These are phyloP conservation scores for Conus ventricosus DNA, from an alignment of 1,140 invertebrate species.

Conservation along the genomic window DNA sequence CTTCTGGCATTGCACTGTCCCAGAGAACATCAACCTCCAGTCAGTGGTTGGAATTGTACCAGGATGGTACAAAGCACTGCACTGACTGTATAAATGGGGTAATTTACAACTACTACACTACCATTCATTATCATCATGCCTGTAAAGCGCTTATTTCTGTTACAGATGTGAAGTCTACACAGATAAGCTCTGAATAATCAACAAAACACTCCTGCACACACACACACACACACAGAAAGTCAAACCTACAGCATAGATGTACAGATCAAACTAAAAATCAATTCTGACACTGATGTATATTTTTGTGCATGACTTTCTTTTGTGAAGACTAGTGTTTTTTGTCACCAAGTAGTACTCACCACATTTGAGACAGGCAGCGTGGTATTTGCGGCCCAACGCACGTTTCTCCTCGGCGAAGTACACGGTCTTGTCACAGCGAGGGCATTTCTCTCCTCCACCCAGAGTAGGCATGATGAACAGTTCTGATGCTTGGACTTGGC, in stretches of 20 bases:
- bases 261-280: not conserved
- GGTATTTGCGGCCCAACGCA: constrained; percentile 92
- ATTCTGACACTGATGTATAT: not conserved
- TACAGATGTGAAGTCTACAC: not conserved
- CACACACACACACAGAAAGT: constrained; percentile 15
- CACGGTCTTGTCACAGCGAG: constrained; percentile 77
- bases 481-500: not conserved
- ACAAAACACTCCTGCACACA: constrained; percentile 8
- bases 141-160: not conserved
- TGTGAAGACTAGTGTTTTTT: not conserved
- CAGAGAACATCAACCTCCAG: not conserved
- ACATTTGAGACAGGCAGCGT: constrained; percentile 99
- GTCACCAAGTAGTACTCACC: constrained; percentile 79
- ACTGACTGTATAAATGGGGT: not conserved
- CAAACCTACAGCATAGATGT: not conserved
- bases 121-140: not conserved
- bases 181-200: not conserved
- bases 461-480: constrained; percentile 33
- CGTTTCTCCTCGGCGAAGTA: constrained; percentile 79
- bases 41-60: not conserved
- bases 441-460: constrained; percentile 71
- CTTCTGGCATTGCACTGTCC: constrained; percentile 85
- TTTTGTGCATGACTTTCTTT: not conserved
- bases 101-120: not conserved
- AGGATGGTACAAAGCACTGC: not conserved